phyloP scores from a whole-genome alignment of 2,797 vertebrate genomes.

The Etheostoma perlongum region DNA sequence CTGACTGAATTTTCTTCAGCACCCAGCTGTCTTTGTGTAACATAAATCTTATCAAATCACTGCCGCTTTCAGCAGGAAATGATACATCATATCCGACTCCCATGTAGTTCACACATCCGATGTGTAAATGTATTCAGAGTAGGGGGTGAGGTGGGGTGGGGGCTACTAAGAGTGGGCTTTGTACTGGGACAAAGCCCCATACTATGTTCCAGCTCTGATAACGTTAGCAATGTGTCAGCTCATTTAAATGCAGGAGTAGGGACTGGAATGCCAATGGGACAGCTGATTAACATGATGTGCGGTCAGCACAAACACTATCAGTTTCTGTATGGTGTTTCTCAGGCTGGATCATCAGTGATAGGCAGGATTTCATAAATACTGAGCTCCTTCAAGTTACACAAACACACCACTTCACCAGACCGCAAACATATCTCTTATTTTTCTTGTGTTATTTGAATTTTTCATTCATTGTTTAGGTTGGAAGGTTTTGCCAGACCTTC shows the following conservation, averaged over 20 bases:
- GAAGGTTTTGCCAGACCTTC: no score
- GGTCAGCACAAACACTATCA: not conserved
- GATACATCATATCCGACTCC: slow-evolving; percentile 26
- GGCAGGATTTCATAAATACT: no score
- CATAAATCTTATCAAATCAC: slow-evolving; percentile 30
- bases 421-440: no score
- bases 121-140: slow-evolving; percentile 15
- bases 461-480: no score
- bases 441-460: no score
- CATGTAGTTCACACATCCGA: slow-evolving; percentile 32
- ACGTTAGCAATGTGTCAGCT: not conserved
- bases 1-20: not conserved
- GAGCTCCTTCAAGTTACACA: no score
- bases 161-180: not conserved
- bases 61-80: slow-evolving; percentile 11
- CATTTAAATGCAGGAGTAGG: not conserved
- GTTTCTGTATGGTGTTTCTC: not conserved
- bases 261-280: not conserved
- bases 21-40: slow-evolving; percentile 22
- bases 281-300: not conserved
- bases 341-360: not conserved
- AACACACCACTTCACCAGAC: no score
- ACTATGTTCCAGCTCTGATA: not conserved
- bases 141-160: no score
- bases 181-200: not conserved